A percentile compares a stretch with the other conserved stretches of the same genome.
Evolutionary conservation across 2,797 vertebrate genomes (phyloP).

Genomic region (Gallinago stenura): DNA sequence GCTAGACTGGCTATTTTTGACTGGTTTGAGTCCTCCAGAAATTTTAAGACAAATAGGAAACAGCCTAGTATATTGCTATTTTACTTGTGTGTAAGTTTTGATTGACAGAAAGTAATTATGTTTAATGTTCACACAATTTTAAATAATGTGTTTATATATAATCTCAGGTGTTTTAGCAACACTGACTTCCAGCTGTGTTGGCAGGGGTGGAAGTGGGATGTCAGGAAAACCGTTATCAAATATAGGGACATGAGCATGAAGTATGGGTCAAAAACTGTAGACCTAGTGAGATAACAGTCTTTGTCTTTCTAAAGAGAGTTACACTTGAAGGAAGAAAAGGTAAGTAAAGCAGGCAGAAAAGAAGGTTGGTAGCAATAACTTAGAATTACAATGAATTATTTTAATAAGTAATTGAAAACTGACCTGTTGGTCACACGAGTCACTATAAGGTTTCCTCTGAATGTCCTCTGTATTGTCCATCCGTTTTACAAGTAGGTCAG

Average conservation of each 20-base stretch:
- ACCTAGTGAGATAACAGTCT: background rate
- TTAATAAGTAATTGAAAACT: background rate
- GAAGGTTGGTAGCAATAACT: background rate
- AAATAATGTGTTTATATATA: background rate
- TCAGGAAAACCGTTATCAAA: background rate
- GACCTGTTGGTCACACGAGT: background rate
- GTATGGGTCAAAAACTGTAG: background rate
- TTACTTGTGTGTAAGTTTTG: background rate
- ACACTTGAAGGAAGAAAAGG: background rate
- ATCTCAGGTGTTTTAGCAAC: background rate
- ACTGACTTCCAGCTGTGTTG: background rate
- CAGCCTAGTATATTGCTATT: background rate
- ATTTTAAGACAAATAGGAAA: background rate
- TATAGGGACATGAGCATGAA: background rate
- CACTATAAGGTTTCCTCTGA: background rate
- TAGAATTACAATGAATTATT: background rate
- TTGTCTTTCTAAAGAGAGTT: background rate
- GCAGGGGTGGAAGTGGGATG: background rate
- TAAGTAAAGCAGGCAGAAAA: background rate
- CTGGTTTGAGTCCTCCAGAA: background rate
- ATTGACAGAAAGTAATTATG: slow-evolving; percentile 38
- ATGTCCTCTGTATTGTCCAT: background rate
- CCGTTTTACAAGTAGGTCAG: background rate
- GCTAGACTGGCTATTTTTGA: background rate
- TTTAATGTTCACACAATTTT: background rate